A percentile compares a stretch with the other conserved stretches of the same genome.
These are phyloP conservation scores for Diplolepis rosae DNA, from an alignment of 2,888 invertebrate species.

Conservation along the genomic window DNA sequence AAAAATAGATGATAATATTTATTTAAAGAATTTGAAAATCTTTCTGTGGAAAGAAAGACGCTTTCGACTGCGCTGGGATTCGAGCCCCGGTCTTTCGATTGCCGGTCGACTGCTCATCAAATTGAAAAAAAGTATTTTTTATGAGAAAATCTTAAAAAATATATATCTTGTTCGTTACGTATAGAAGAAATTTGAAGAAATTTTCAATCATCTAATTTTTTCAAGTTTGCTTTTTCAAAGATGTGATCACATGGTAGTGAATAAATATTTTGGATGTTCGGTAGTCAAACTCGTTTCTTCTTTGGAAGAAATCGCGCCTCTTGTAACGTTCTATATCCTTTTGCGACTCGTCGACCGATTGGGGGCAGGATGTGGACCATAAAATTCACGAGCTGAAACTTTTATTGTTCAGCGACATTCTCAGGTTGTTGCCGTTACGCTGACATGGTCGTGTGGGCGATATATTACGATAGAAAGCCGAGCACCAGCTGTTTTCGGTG, in stretches of 20 bases:
- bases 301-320: constrained; percentile 1
- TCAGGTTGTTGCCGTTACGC: constrained; percentile 55
- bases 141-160: too few species aligned
- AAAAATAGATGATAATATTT: too few species aligned
- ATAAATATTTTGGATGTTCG: not conserved
- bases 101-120: too few species aligned
- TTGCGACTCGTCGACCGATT: constrained; percentile 39
- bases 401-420: constrained; percentile 59
- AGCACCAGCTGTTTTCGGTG: constrained; percentile 59
- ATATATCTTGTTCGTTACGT: too few species aligned
- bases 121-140: too few species aligned
- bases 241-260: not conserved
- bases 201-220: not conserved
- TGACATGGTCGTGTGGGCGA: constrained; percentile 54
- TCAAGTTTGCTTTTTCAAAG: not conserved
- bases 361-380: constrained; percentile 43
- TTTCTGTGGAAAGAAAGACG: too few species aligned
- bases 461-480: constrained; percentile 62
- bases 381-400: constrained; percentile 58
- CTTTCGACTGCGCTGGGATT: too few species aligned
- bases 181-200: not conserved
- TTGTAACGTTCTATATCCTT: constrained; percentile 7
- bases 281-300: constrained; percentile 6
- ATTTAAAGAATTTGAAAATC: too few species aligned
- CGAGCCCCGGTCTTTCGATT: too few species aligned